Percentiles rank a stretch among this genome's conserved stretches.
Evolutionary conservation across 1,140 invertebrate species (phyloP).

Genomic region (Trichomalopsis sarcophagae): DNA sequence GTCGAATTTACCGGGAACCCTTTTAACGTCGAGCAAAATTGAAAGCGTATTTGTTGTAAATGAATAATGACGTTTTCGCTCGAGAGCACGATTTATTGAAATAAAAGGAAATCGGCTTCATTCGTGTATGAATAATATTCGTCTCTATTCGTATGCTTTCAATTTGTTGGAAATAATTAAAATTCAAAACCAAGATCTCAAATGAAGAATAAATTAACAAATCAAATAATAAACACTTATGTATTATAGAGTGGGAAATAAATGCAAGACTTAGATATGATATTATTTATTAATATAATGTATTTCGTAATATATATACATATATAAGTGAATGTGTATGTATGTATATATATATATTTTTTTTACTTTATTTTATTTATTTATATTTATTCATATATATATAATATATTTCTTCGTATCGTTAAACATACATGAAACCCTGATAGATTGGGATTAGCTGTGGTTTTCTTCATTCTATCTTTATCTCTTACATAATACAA

Average conservation of each 20-base stretch:
- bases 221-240: not conserved
- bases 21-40: not conserved
- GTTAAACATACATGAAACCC: conserved; percentile 68
- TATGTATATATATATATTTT: conserved; percentile 58
- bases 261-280: conserved; percentile 60
- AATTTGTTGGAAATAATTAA: too few species aligned
- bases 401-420: conserved; percentile 57
- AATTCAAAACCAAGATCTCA: too few species aligned
- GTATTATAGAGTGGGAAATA: conserved; percentile 16
- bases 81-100: too few species aligned
- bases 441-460: conserved; percentile 69
- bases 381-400: conserved; percentile 55
- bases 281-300: conserved; percentile 71
- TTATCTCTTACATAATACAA: conserved; percentile 22
- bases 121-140: too few species aligned
- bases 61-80: too few species aligned
- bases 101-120: too few species aligned
- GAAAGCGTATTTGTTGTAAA: too few species aligned
- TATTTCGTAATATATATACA: conserved; percentile 68
- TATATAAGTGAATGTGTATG: conserved; percentile 60
- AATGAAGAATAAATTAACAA: not conserved
- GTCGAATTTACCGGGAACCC: not conserved
- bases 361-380: not conserved
- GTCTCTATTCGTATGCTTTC: too few species aligned
- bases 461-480: conserved; percentile 46